These are phyloP conservation scores for Phainopepla nitens DNA, from an alignment of 2,113 vertebrate species.

Conservation along the genomic window DNA sequence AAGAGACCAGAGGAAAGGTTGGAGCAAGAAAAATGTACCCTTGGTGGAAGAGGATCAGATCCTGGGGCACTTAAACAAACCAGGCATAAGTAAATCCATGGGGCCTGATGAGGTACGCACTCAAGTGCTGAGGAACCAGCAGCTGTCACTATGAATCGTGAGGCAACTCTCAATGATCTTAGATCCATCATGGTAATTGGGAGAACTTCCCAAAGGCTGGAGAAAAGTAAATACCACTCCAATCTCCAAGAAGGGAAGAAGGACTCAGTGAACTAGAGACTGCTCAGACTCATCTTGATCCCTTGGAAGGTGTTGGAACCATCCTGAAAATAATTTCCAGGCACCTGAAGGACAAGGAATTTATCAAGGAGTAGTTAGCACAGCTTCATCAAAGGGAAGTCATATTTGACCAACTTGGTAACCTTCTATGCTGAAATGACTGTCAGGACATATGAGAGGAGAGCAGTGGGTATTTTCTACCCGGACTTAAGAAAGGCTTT, in stretches of 20 bases:
- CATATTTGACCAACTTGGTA: background rate
- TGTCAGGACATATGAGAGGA: background rate
- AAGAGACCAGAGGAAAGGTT: background rate
- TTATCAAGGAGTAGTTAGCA: background rate
- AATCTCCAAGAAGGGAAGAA: background rate
- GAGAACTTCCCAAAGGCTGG: background rate
- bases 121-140: background rate
- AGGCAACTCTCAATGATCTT: background rate
- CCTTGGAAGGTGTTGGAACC: background rate
- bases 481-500: background rate
- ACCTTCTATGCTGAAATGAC: background rate
- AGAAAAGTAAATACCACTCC: background rate
- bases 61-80: background rate
- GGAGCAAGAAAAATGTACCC: background rate
- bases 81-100: accelerated
- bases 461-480: background rate
- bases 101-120: background rate
- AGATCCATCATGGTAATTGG: background rate
- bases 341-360: background rate
- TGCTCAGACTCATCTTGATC: background rate
- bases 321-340: background rate
- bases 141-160: background rate
- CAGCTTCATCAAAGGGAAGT: background rate
- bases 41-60: background rate
- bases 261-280: background rate